phyloP scores from a whole-genome alignment of 2,888 invertebrate species.

The Electrophaes corylata region DNA sequence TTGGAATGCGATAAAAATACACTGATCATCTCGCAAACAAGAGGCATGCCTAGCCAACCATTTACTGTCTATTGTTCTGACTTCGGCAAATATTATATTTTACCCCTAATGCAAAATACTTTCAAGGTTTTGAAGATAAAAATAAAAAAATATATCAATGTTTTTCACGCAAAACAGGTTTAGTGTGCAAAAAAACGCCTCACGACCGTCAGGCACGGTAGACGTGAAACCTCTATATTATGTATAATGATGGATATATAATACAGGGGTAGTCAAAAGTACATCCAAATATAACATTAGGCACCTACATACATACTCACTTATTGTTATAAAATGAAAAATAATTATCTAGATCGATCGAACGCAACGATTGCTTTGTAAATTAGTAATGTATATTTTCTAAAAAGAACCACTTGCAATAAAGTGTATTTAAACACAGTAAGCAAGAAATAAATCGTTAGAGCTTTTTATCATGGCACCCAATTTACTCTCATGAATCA shows the following conservation, averaged over 20 bases:
- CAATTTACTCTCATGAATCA: conserved; percentile 18
- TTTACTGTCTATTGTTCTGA: conserved; percentile 56
- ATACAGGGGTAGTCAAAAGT: too few relatives aligned
- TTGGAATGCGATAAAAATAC: conserved; percentile 57
- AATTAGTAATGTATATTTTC: too few relatives aligned
- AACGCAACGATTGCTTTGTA: too few relatives aligned
- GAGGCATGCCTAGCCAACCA: conserved; percentile 56
- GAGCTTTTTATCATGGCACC: conserved; percentile 18
- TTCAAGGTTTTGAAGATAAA: neutral
- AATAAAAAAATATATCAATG: neutral
- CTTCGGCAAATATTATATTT: conserved; percentile 39
- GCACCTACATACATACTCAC: too few relatives aligned
- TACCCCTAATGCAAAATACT: conserved; percentile 5
- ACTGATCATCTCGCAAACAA: conserved; percentile 57
- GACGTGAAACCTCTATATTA: too few relatives aligned
- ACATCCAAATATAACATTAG: too few relatives aligned
- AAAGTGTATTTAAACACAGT: too few relatives aligned
- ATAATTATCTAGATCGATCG: neutral
- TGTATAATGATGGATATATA: too few relatives aligned
- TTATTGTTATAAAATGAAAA: too few relatives aligned
- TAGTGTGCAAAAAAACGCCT: too few relatives aligned
- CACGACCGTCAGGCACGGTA: too few relatives aligned
- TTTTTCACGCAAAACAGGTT: neutral
- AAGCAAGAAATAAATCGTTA: conserved; percentile 14
- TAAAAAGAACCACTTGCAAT: too few relatives aligned